Percentiles rank a stretch among this genome's conserved stretches.
Evolutionary conservation across 2,888 invertebrate species (phyloP).

Genomic region (Platynereis dumerilii): DNA sequence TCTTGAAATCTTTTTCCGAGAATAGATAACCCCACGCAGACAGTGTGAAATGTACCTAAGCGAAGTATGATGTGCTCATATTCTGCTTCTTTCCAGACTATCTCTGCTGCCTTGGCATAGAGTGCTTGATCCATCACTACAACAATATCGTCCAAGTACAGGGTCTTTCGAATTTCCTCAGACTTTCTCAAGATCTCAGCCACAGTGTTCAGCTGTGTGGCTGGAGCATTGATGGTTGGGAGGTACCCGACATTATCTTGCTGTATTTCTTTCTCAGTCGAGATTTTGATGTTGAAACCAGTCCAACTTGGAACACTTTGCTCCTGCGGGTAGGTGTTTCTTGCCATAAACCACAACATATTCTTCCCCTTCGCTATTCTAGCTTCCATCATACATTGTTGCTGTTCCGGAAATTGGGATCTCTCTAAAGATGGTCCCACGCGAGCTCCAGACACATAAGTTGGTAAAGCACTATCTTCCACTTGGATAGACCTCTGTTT

Average conservation of each 20-base stretch:
- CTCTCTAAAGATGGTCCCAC: too few species aligned
- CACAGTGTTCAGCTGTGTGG: constrained; percentile 36
- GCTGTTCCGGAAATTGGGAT: too few species aligned
- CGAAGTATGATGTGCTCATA: too few species aligned
- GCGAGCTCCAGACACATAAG: too few species aligned
- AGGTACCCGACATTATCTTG: constrained; percentile 31
- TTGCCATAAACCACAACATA: too few species aligned
- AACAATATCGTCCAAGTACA: constrained; percentile 28
- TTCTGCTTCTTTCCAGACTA: constrained; percentile 37
- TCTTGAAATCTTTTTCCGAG: too few species aligned
- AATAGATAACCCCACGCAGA: not conserved
- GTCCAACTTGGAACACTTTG: too few species aligned
- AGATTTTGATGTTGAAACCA: constrained; percentile 31
- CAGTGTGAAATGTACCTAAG: constrained; percentile 5
- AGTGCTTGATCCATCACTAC: constrained; percentile 36
- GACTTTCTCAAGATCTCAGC: constrained; percentile 30
- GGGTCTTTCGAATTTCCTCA: constrained; percentile 20
- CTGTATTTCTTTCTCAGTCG: constrained; percentile 10
- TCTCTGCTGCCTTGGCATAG: constrained; percentile 35
- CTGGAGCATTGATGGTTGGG: constrained; percentile 33
- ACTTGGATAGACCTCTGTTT: too few species aligned
- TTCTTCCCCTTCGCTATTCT: too few species aligned
- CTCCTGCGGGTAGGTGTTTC: too few species aligned
- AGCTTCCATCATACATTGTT: too few species aligned
- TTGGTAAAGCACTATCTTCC: too few species aligned